Base-by-base conservation (phyloP, 2,888 invertebrate genomes). In the Rhyacophila evoluta region DNA sequence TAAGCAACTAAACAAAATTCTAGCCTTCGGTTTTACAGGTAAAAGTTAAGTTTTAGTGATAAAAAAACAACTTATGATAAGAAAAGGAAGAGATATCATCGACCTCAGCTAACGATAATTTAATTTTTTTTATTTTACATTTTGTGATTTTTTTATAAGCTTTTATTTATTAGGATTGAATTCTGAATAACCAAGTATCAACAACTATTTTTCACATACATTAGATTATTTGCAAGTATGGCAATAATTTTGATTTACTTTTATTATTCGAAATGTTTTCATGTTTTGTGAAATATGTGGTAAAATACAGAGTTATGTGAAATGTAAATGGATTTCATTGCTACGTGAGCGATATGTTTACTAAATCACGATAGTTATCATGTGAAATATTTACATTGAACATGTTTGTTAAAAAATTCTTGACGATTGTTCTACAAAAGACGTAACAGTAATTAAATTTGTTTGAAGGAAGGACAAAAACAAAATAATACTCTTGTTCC, bases 401-500 rank as follows among this genome's bases (percentile, higher is more conserved):
- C 55, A 55, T 55, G 55, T 19, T 19, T 55, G 10, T 25, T 25
- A 55, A 25, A n/a, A n/a, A n/a, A 19, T 19, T 19, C 25, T 10
- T 25, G 10, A 10, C 19, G 55, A 55, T 55, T 10, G 55, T 55
- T 55, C 55, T 55, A 8, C 55, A 55, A 55, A 55, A 55, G 55
- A 55, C 55, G 55, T 55, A 55, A 55, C 55, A 55, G 55, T 55
- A 55, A 55, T 55, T 55, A 55, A 55, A 19, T 55, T 19, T 55
- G 25, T 10, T 19, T 19, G 68, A 74, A 78, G 72, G 37, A 78
- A 78, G 72, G 78, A 78, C 78, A 71, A 71, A 74, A 72, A 73
- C 68, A 78, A 78, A 37, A 74, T 78, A 69, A 38, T 72, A 37
- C 73, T 75, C 72, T n/a, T 55, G 41, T 39, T 76, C 70, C 80